Conservation (phyloP, 2,113 vertebrate species). For the Ictidomys tridecemlineatus region DNA sequence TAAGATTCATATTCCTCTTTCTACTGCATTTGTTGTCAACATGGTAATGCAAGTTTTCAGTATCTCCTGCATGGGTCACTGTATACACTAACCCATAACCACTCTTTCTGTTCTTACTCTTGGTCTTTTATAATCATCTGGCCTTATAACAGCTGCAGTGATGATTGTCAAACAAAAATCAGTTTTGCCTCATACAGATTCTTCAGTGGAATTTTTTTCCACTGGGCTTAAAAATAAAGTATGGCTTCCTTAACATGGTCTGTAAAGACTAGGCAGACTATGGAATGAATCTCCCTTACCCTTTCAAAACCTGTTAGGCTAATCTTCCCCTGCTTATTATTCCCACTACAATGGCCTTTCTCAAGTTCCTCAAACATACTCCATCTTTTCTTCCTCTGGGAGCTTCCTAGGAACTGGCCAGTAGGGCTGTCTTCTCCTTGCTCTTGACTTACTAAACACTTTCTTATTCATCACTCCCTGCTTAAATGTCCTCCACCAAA, state of each 20-base stretch:
- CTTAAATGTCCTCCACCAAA: background rate
- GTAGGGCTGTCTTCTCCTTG: background rate
- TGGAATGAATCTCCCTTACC: background rate
- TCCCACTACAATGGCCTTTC: background rate
- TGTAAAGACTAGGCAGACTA: background rate
- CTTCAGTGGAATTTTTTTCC: background rate
- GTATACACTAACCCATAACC: background rate
- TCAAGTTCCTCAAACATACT: background rate
- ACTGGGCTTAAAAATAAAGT: background rate
- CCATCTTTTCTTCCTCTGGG: background rate
- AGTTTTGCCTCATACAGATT: background rate
- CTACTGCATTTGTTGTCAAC: background rate
- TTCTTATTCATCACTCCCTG: background rate
- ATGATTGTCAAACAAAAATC: background rate
- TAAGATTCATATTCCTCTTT: background rate
- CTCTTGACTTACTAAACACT: background rate
- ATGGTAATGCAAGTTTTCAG: background rate
- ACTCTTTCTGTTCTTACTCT: background rate
- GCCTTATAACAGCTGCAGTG: background rate
- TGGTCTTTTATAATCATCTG: background rate
- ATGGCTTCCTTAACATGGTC: background rate
- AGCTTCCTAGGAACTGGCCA: background rate
- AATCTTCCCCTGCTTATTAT: background rate
- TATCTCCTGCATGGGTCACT: accelerated
- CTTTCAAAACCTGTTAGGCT: background rate